phyloP scores from a whole-genome alignment of 1,140 invertebrate species.

The Heterodera carotae region DNA sequence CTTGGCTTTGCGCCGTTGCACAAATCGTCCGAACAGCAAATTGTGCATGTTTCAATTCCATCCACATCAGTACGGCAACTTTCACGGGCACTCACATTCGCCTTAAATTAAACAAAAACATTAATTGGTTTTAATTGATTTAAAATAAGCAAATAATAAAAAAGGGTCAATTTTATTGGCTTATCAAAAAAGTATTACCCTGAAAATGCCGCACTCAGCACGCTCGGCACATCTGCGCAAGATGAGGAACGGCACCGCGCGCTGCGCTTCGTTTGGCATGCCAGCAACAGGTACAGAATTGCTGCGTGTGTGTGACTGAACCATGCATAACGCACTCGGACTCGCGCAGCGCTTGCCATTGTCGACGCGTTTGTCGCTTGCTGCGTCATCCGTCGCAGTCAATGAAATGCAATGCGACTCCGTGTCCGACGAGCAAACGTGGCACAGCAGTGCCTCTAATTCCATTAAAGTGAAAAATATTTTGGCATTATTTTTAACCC shows the following conservation, averaged over 20 bases:
- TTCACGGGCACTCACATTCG: conserved; percentile 12
- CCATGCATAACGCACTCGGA: background rate
- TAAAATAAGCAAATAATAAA: no score
- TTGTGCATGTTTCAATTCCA: conserved; percentile 22
- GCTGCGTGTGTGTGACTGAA: background rate
- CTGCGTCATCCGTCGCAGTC: background rate
- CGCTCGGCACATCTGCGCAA: background rate
- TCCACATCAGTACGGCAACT: conserved; percentile 9
- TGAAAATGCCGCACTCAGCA: conserved; percentile 2
- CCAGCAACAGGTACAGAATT: background rate
- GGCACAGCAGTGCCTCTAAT: background rate
- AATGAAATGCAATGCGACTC: background rate
- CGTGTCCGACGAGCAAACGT: background rate
- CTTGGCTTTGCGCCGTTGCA: conserved; percentile 13
- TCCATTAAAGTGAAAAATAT: no score
- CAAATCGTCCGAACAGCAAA: conserved; percentile 17
- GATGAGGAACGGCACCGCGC: background rate
- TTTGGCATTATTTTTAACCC: background rate
- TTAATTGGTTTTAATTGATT: background rate
- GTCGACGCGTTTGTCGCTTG: no score
- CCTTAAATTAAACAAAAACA: background rate
- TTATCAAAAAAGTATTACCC: no score
- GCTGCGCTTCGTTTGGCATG: background rate
- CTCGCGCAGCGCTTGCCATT: background rate
- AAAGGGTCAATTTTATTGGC: no score